These are phyloP conservation scores for Ataeniobius toweri DNA, from an alignment of 2,797 vertebrate species.

Conservation along the genomic window DNA sequence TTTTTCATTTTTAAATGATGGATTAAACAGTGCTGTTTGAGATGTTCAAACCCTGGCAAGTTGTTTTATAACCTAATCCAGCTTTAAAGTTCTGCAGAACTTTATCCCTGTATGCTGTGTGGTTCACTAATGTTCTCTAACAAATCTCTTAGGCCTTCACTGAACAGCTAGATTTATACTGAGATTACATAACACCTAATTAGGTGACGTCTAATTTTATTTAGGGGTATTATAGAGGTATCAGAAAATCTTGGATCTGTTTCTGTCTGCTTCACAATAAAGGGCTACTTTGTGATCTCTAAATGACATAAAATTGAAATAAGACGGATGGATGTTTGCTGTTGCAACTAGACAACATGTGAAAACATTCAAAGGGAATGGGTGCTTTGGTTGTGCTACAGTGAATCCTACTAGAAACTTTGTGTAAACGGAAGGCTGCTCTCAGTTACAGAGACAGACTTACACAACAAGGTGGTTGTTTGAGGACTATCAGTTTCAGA, in stretches of 20 bases:
- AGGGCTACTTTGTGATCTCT: not conserved
- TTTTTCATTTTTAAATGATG: no score
- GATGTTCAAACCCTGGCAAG: no score
- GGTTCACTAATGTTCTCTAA: no score
- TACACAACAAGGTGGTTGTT: constrained; percentile 26
- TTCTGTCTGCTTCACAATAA: not conserved
- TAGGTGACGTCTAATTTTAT: not conserved
- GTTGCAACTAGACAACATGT: not conserved
- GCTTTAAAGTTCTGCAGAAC: no score
- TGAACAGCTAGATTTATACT: no score
- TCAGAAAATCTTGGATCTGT: not conserved
- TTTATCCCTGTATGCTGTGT: no score
- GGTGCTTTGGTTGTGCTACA: not conserved
- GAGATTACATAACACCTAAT: no score
- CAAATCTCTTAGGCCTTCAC: no score
- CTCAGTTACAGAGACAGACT: constrained; percentile 14
- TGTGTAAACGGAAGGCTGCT: not conserved
- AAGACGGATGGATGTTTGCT: not conserved
- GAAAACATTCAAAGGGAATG: not conserved
- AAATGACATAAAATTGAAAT: not conserved
- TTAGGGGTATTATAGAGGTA: not conserved
- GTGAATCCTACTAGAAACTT: not conserved
- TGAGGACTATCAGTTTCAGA: constrained; percentile 55
- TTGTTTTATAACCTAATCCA: no score
- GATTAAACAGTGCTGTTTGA: no score